Percentiles rank a stretch among this genome's conserved stretches.
Conservation (phyloP, 2,113 vertebrate species). For the Taurulus bubalis region DNA sequence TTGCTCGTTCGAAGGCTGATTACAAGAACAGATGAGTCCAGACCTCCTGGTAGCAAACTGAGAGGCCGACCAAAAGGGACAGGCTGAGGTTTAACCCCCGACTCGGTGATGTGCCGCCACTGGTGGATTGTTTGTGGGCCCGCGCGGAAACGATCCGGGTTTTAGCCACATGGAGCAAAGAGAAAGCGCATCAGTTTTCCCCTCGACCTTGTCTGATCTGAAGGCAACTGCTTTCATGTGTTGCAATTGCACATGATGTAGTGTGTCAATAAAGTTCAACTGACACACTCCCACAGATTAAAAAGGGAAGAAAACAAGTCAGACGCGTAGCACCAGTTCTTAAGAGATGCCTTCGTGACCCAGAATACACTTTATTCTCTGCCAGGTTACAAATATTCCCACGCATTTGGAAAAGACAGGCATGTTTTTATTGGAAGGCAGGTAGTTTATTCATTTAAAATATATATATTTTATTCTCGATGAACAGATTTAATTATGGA, state of each 20-base stretch:
- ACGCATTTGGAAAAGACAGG: constrained; percentile 21
- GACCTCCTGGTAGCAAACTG: constrained; percentile 49
- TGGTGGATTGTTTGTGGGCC: constrained; percentile 44
- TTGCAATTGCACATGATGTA: constrained; percentile 68
- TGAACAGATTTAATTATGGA: background rate
- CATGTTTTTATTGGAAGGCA: constrained; percentile 35
- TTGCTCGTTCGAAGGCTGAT: constrained; percentile 64
- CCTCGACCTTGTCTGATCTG: constrained; percentile 49
- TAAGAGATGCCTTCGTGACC: constrained; percentile 35
- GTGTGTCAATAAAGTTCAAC: constrained; percentile 62
- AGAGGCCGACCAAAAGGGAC: constrained; percentile 4
- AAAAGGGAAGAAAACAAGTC: constrained; percentile 55
- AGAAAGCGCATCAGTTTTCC: constrained; percentile 48
- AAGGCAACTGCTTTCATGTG: constrained; percentile 56
- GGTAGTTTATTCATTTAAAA: background rate
- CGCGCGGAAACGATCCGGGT: constrained; percentile 26
- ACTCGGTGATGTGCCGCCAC: constrained; percentile 40
- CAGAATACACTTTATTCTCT: constrained; percentile 50
- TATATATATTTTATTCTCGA: background rate
- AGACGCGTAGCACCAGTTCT: constrained; percentile 63
- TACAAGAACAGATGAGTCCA: constrained; percentile 62
- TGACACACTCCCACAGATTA: constrained; percentile 54
- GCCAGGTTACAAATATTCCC: constrained; percentile 62
- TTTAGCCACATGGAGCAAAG: constrained; percentile 40
- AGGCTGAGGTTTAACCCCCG: constrained; percentile 29